A percentile compares a stretch with the other conserved stretches of the same genome.
These are phyloP conservation scores for Clarias batrachus DNA, from an alignment of 2,113 vertebrate genomes.

Conservation along the genomic window DNA sequence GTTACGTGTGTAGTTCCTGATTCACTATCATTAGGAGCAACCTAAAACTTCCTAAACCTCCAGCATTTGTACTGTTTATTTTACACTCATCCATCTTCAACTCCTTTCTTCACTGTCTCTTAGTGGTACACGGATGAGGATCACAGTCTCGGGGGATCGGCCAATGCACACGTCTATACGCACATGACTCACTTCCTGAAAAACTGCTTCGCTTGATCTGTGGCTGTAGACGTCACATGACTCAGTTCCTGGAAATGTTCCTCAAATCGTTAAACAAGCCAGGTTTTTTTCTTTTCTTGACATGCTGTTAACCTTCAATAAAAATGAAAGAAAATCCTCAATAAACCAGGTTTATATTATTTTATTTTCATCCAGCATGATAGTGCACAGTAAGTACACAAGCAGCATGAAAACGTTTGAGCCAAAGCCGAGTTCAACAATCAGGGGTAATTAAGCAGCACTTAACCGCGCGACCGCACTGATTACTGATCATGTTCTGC, in stretches of 20 bases:
- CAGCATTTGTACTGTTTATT: neutral
- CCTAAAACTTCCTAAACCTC: neutral
- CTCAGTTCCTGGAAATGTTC: constrained; percentile 18
- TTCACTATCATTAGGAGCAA: neutral
- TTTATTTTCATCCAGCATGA: neutral
- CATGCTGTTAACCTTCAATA: too few species aligned
- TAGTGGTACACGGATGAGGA: constrained; percentile 98
- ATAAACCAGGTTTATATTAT: neutral
- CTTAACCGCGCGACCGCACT: neutral
- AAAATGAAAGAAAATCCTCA: neutral
- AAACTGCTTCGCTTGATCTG: constrained; percentile 79
- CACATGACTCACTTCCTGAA: constrained; percentile 92
- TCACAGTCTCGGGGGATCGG: constrained; percentile 79
- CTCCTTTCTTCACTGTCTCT: constrained; percentile 5
- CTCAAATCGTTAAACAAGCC: neutral
- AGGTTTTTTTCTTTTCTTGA: neutral
- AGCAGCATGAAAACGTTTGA: neutral
- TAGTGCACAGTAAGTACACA: neutral
- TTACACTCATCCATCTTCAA: neutral
- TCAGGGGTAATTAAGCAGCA: neutral
- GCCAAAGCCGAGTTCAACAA: neutral
- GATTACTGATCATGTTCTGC: neutral
- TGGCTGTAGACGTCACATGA: neutral
- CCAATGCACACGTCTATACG: constrained; percentile 87
- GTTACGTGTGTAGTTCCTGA: neutral